Evolutionary conservation across 2,888 invertebrate genomes (phyloP).

Genomic region (Matsumyia berberina): DNA sequence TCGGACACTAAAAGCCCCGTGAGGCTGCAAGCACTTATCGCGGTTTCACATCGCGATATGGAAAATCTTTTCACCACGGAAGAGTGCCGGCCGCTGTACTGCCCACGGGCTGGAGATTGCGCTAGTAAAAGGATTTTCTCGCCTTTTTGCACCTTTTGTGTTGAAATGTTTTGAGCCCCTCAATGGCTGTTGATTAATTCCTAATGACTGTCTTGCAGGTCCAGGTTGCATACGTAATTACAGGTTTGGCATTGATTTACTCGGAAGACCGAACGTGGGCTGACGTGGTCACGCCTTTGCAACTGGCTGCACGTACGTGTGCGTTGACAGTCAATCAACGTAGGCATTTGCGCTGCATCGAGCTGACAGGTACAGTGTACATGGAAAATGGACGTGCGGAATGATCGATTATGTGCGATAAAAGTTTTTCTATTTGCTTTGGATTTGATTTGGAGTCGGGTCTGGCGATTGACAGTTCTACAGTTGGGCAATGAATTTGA

Average conservation of each 20-base stretch:
- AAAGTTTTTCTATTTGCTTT: slow-evolving; percentile 63
- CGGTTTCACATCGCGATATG: slow-evolving; percentile 55
- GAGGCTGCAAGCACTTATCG: slow-evolving; percentile 48
- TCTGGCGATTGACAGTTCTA: slow-evolving; percentile 55
- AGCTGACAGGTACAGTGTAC: slow-evolving; percentile 26
- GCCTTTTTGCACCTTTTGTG: neutral
- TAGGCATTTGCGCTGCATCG: slow-evolving; percentile 41
- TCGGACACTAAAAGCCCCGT: slow-evolving; percentile 55
- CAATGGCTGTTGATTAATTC: slow-evolving; percentile 70
- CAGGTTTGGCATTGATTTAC: slow-evolving; percentile 72
- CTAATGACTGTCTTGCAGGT: slow-evolving; percentile 71
- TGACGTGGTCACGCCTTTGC: slow-evolving; percentile 45
- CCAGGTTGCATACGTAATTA: slow-evolving; percentile 71
- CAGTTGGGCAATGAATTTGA: slow-evolving; percentile 40
- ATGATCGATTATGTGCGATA: slow-evolving; percentile 74
- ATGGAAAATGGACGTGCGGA: slow-evolving; percentile 51
- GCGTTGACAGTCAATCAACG: slow-evolving; percentile 71
- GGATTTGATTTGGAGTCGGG: slow-evolving; percentile 55
- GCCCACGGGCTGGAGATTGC: slow-evolving; percentile 19
- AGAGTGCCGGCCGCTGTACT: slow-evolving; percentile 2
- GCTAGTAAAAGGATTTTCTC: slow-evolving; percentile 37
- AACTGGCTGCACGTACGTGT: slow-evolving; percentile 50
- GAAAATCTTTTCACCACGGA: slow-evolving; percentile 50
- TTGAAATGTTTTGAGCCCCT: slow-evolving; percentile 14
- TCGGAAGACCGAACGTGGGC: slow-evolving; percentile 57